A percentile compares a stretch with the other conserved stretches of the same genome.
These are phyloP conservation scores for Zaprionus davidi DNA, from an alignment of 1,140 invertebrate genomes.

Conservation along the genomic window DNA sequence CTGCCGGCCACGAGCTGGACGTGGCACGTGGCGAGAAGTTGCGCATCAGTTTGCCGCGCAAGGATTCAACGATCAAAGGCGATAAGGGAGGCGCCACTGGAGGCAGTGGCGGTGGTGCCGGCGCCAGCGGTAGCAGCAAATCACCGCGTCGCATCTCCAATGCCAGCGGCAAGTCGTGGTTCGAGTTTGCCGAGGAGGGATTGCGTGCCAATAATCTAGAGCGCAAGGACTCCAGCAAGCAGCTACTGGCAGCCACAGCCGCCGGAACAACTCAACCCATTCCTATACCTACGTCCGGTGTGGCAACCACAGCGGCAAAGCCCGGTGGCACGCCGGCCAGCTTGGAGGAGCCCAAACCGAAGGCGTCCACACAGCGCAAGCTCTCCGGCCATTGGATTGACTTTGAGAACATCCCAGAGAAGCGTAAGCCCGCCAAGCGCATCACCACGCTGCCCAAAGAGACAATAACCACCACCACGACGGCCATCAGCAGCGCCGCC, in stretches of 20 bases:
- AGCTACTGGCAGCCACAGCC: constrained; percentile 48
- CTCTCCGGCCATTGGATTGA: constrained; percentile 90
- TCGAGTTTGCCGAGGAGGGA: constrained; percentile 87
- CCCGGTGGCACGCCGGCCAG: constrained; percentile 54
- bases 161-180: constrained; percentile 86
- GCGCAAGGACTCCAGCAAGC: constrained; percentile 76
- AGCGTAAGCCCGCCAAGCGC: constrained; percentile 90
- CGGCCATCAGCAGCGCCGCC: constrained; percentile 46
- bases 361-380: constrained; percentile 72
- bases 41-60: constrained; percentile 88
- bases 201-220: constrained; percentile 81
- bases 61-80: constrained; percentile 84
- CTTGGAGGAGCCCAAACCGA: constrained; percentile 65
- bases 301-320: constrained; percentile 67
- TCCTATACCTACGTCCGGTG: constrained; percentile 29
- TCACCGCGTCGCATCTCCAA: constrained; percentile 85
- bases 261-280: constrained; percentile 8
- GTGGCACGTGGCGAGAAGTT: constrained; percentile 86
- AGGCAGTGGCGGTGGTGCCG: background rate
- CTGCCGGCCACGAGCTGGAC: constrained; percentile 71
- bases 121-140: constrained; percentile 67
- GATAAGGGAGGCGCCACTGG: constrained; percentile 42
- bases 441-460: constrained; percentile 90
- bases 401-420: constrained; percentile 93
- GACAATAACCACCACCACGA: constrained; percentile 55